phyloP scores from a whole-genome alignment of 1,140 invertebrate genomes.

The Micrasema longulum region DNA sequence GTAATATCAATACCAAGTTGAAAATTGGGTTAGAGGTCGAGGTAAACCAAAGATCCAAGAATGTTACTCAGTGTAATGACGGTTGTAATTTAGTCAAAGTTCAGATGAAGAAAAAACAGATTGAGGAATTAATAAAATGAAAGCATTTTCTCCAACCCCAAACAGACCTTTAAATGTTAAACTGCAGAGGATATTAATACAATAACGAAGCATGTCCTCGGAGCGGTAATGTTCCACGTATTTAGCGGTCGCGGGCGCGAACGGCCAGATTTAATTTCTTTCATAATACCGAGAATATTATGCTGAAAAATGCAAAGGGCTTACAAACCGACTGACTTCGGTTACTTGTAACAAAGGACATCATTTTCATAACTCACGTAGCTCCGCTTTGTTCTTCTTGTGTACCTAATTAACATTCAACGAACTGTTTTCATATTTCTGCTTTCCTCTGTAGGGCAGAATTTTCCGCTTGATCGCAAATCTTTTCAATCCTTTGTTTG shows the following conservation, averaged over 20 bases:
- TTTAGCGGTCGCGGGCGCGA: too few relatives aligned
- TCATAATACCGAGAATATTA: slow-evolving; percentile 7
- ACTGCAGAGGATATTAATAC: too few relatives aligned
- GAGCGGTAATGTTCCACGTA: neutral
- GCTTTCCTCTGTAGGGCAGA: neutral
- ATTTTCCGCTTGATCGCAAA: slow-evolving; percentile 18
- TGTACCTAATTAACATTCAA: slow-evolving; percentile 40
- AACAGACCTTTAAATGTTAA: neutral
- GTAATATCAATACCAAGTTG: too few relatives aligned
- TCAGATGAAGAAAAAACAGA: too few relatives aligned
- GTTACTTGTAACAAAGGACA: slow-evolving; percentile 38
- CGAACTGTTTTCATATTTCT: slow-evolving; percentile 8
- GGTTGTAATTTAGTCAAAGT: too few relatives aligned
- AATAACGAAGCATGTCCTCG: too few relatives aligned
- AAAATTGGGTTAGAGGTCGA: too few relatives aligned
- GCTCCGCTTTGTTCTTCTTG: slow-evolving; percentile 27
- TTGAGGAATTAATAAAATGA: too few relatives aligned
- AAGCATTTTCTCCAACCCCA: too few relatives aligned
- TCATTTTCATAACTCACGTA: slow-evolving; percentile 44
- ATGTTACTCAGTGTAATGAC: too few relatives aligned
- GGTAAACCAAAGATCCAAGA: too few relatives aligned
- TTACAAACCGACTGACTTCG: slow-evolving; percentile 18
- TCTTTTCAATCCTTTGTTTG: slow-evolving; percentile 32
- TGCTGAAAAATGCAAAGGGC: slow-evolving; percentile 30
- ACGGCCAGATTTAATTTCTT: slow-evolving; percentile 19